Evolutionary conservation across 2,113 vertebrate species (phyloP).

Genomic region (Sapajus apella): DNA sequence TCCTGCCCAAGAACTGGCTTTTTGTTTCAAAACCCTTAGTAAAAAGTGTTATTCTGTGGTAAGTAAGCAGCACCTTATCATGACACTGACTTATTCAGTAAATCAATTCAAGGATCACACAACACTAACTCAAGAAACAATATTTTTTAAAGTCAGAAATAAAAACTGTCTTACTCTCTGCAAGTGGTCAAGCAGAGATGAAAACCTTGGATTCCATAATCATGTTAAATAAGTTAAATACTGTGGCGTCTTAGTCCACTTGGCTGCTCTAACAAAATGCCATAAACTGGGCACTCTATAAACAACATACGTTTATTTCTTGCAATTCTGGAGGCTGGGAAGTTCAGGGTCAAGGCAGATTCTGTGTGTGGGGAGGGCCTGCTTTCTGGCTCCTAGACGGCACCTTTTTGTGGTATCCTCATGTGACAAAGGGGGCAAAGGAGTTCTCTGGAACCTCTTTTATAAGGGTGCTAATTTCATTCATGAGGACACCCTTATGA

Average conservation of each 20-base stretch:
- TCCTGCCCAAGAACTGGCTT: neutral
- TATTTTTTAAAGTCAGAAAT: constrained; percentile 17
- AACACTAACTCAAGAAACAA: neutral
- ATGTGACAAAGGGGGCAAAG: neutral
- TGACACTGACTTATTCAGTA: neutral
- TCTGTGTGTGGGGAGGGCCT: neutral
- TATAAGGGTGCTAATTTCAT: neutral
- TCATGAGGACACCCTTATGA: too few relatives aligned
- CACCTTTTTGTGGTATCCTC: neutral
- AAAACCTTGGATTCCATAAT: neutral
- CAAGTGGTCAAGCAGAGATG: neutral
- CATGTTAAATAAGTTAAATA: neutral
- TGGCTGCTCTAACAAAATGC: neutral
- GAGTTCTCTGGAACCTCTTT: neutral
- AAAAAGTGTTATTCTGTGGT: neutral
- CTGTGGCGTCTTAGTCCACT: neutral
- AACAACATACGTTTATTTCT: neutral
- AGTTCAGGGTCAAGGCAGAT: neutral
- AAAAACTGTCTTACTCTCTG: neutral
- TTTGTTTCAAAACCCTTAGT: neutral
- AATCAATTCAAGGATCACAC: neutral
- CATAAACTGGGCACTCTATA: neutral
- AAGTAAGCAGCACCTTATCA: neutral
- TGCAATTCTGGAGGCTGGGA: neutral
- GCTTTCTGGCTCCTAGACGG: neutral